phyloP scores from a whole-genome alignment of 2,113 vertebrate genomes.

The Pelecanoides urinatrix region DNA sequence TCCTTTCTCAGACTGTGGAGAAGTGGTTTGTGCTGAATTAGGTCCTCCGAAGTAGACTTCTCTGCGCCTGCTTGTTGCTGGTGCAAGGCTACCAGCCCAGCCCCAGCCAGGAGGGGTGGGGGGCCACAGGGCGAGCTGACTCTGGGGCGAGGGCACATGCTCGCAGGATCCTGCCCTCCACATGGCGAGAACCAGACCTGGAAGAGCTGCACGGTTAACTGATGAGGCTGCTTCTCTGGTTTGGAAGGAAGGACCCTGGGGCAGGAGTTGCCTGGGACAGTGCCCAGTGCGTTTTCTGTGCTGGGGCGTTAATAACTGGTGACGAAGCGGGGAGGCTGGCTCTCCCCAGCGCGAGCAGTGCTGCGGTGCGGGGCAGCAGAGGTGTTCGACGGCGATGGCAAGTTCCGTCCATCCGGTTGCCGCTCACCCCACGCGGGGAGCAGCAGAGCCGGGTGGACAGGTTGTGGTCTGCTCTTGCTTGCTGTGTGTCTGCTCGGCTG shows the following conservation, averaged over 20 bases:
- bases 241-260: not conserved
- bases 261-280: not conserved
- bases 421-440: accelerated
- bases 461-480: not conserved
- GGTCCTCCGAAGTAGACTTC: not conserved
- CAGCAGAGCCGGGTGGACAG: accelerated
- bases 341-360: accelerated
- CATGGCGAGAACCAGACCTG: accelerated
- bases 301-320: not conserved
- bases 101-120: not conserved
- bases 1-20: not conserved
- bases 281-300: not conserved
- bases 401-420: not conserved
- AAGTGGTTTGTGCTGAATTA: not conserved
- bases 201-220: not conserved
- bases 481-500: not conserved
- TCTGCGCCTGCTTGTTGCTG: not conserved
- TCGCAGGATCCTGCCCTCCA: not conserved
- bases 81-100: not conserved
- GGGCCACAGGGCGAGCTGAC: accelerated
- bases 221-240: not conserved
- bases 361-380: not conserved
- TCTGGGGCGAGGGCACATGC: accelerated
- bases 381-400: not conserved
- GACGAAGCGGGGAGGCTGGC: not conserved